These are phyloP conservation scores for Micrastur ruficollis DNA, from an alignment of 2,797 vertebrate genomes.

Conservation along the genomic window DNA sequence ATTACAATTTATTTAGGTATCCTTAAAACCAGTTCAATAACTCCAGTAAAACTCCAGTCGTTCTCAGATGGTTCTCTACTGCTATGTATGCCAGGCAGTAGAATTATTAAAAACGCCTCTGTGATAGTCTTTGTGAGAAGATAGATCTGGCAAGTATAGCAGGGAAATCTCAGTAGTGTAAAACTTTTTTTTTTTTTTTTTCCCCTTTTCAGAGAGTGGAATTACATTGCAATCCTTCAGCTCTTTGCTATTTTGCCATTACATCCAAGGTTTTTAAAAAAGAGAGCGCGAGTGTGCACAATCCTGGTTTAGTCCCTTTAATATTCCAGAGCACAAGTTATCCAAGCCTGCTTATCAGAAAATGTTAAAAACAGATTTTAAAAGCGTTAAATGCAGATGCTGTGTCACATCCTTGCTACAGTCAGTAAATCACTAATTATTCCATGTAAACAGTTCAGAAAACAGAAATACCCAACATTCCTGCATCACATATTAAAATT, in stretches of 20 bases:
- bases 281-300: rapidly evolving
- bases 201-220: not conserved
- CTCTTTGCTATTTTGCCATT: not conserved
- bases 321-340: not conserved
- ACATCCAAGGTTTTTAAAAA: not conserved
- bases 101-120: not conserved
- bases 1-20: not conserved
- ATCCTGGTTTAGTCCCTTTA: not conserved
- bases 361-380: not conserved
- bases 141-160: not conserved
- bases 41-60: not conserved
- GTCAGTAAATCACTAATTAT: not conserved
- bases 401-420: not conserved
- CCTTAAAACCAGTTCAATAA: not conserved
- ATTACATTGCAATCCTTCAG: not conserved
- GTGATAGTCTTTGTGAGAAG: not conserved
- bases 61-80: not conserved
- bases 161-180: not conserved
- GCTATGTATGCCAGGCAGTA: not conserved
- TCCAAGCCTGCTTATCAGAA: not conserved
- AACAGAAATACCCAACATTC: not conserved
- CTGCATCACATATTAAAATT: not conserved
- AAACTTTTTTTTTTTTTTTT: not conserved
- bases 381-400: not conserved
- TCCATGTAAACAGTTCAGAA: not conserved